Percentiles rank a stretch among this genome's conserved stretches.
These are phyloP conservation scores for Nymphalis polychloros DNA, from an alignment of 2,888 invertebrate genomes.

Conservation along the genomic window DNA sequence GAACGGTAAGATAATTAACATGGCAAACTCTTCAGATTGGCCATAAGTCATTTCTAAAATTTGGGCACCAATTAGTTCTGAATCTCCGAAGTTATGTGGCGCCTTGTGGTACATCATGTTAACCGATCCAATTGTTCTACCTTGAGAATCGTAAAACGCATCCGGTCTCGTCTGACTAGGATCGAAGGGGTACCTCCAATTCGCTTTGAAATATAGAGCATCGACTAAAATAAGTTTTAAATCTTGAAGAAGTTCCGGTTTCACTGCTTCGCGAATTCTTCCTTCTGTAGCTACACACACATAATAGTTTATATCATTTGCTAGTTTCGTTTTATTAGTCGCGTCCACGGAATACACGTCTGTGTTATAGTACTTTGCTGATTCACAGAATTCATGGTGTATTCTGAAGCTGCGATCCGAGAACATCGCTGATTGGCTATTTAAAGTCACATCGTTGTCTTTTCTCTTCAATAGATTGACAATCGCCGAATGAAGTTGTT, in stretches of 20 bases:
- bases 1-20: constrained; percentile 84
- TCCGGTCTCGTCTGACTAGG: constrained; percentile 76
- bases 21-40: constrained; percentile 81
- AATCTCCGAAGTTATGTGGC: constrained; percentile 78
- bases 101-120: constrained; percentile 89
- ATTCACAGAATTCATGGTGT: constrained; percentile 68
- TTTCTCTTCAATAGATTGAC: constrained; percentile 54
- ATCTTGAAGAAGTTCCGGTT: constrained; percentile 65
- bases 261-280: constrained; percentile 84
- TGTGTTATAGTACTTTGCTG: constrained; percentile 74
- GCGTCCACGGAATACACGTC: constrained; percentile 82
- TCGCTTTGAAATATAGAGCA: constrained; percentile 87
- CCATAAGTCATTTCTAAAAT: constrained; percentile 87
- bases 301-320: constrained; percentile 84
- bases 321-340: constrained; percentile 69
- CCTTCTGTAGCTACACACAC: constrained; percentile 85
- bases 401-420: constrained; percentile 59
- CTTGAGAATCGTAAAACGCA: constrained; percentile 82
- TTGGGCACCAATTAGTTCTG: constrained; percentile 80
- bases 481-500: constrained; percentile 60
- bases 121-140: constrained; percentile 78
- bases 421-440: constrained; percentile 64
- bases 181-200: constrained; percentile 86
- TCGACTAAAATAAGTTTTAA: constrained; percentile 83
- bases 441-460: constrained; percentile 59